Conservation (phyloP, 2,888 invertebrate genomes). For the Dynastes grantii region DNA sequence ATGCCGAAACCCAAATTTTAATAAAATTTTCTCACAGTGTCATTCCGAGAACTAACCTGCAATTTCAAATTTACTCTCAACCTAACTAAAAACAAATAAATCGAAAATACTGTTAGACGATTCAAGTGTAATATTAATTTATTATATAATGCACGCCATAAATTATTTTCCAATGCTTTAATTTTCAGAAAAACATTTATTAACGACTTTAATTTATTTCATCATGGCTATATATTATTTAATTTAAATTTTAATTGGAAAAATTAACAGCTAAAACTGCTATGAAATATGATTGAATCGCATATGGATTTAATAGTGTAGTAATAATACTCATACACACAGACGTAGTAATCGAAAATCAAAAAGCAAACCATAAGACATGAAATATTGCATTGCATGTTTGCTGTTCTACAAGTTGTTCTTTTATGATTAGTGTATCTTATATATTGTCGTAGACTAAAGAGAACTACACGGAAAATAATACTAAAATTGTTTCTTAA, state of each 20-base stretch:
- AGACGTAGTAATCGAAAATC: constrained; percentile 1
- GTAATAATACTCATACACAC: constrained; percentile 4
- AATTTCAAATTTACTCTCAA: too few species aligned
- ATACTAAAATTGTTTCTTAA: constrained; percentile 18
- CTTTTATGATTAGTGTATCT: not conserved
- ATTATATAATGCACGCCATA: too few species aligned
- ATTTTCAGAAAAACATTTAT: too few species aligned
- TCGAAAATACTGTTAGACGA: too few species aligned
- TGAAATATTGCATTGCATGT: constrained; percentile 20
- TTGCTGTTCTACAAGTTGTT: not conserved
- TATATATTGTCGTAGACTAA: not conserved
- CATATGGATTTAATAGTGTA: not conserved
- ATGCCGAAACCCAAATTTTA: too few species aligned
- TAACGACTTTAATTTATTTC: too few species aligned
- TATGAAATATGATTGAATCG: not conserved
- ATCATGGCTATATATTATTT: not conserved
- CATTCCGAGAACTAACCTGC: too few species aligned
- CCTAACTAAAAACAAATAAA: too few species aligned
- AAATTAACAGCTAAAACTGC: not conserved
- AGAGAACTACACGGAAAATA: constrained; percentile 13
- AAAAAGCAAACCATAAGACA: not conserved
- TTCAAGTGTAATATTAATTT: too few species aligned
- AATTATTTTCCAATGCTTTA: too few species aligned
- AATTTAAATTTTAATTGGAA: not conserved
- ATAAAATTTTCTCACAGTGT: too few species aligned